Evolutionary conservation across 2,113 vertebrate species (phyloP), one percentile per base, ranked within the genome.

Genomic region (Peucedramus taeniatus): DNA sequence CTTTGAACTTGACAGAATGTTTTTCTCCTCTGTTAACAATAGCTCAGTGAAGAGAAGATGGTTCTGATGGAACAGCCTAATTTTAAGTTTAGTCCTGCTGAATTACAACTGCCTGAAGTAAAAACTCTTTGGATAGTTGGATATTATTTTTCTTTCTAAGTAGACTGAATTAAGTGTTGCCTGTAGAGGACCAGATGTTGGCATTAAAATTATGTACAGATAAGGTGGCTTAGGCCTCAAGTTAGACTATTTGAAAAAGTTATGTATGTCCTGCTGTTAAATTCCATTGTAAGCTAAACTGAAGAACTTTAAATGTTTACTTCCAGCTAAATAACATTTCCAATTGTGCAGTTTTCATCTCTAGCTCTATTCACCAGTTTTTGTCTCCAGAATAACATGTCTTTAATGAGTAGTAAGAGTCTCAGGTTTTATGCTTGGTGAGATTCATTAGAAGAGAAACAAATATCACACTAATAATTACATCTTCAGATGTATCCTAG

Each of bases 401-500:
- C 92, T 91, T 71, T 78, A 81, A 61, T 60, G 69, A 75, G 7
- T 60, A 64, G 56, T 87, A 20, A 40, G 77, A 78, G 31, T 31
- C 56, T 66, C 10, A 17, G 33, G 63, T 95, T 92, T 90, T 92
- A 45, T 63, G 76, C 68, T 75, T 54, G 59, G 40, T 71, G 92
- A 83, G 83, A 56, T 78, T 27, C 54, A 35, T 77, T 77, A 47
- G 71, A 76, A 53, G 65, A 95, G 92, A 89, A 92, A 64, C 60
- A 66, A 93, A 82, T 92, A 94, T 86, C 83, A 57, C 80, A 78
- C 79, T 75, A 93, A 90, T 96, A 96, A 96, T 97, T 90, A 87
- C 93, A 96, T 96, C 92, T 91, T 97, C 96, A 96, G 93, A 94
- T 96, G 96, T 95, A 92, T 96, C 94, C 96, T 94, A 92, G 40